Percentiles rank a stretch among this genome's conserved stretches.
phyloP scores from a whole-genome alignment of 2,888 invertebrate genomes.

The Eulithis prunata region DNA sequence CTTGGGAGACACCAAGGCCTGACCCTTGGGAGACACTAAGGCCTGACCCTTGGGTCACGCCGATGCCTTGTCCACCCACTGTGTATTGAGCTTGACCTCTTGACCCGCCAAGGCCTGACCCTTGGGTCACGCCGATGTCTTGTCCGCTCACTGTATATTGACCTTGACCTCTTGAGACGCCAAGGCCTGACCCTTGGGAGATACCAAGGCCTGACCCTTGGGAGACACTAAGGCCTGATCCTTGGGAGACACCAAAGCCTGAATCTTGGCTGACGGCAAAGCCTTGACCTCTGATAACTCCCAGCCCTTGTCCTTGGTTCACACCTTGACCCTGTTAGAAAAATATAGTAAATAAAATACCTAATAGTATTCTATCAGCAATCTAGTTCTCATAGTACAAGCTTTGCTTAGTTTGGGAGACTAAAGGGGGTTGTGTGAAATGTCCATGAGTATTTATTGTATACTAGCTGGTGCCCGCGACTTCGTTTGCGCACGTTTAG shows the following conservation, averaged over 20 bases:
- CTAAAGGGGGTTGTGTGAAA: too few relatives aligned
- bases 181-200: conserved; percentile 34
- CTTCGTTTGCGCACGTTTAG: too few relatives aligned
- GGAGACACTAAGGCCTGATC: conserved; percentile 30
- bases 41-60: conserved; percentile 33
- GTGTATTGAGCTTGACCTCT: not conserved
- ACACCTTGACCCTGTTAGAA: conserved; percentile 40
- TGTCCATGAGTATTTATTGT: too few relatives aligned
- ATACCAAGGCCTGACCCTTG: conserved; percentile 32
- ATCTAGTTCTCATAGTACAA: too few relatives aligned
- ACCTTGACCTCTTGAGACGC: conserved; percentile 40
- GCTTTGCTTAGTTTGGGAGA: too few relatives aligned
- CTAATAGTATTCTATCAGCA: too few relatives aligned
- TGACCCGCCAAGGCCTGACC: conserved; percentile 19
- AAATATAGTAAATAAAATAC: not conserved
- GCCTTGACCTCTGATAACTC: too few relatives aligned
- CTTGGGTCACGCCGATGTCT: conserved; percentile 36
- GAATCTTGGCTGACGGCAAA: conserved; percentile 33
- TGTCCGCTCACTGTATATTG: conserved; percentile 23
- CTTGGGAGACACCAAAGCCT: conserved; percentile 39
- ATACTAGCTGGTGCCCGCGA: too few relatives aligned
- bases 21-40: conserved; percentile 34
- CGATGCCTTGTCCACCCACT: conserved; percentile 23
- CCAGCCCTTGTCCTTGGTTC: too few relatives aligned
- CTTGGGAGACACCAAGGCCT: conserved; percentile 11